phyloP scores from a whole-genome alignment of 2,888 invertebrate species.

The Salticus scenicus region DNA sequence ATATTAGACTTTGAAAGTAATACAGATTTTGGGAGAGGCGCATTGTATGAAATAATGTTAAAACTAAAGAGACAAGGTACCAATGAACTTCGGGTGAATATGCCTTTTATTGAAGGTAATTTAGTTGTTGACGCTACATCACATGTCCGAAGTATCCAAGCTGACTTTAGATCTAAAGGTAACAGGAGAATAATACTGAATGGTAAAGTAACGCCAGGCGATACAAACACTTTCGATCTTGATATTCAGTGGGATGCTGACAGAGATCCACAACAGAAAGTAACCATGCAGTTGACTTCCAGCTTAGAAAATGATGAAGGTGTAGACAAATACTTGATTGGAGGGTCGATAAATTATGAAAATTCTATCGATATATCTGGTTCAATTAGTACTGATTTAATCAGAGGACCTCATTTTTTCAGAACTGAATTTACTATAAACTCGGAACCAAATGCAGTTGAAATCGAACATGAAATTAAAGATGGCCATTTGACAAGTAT shows the following conservation, averaged over 20 bases:
- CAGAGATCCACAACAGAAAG: constrained; percentile 37
- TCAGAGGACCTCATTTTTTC: constrained; percentile 58
- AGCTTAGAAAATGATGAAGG: constrained; percentile 28
- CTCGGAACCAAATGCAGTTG: constrained; percentile 41
- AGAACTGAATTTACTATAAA: constrained; percentile 45
- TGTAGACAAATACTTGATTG: constrained; percentile 37
- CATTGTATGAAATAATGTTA: constrained; percentile 19
- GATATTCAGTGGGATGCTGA: constrained; percentile 59
- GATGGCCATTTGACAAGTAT: constrained; percentile 35
- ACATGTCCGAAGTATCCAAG: constrained; percentile 8
- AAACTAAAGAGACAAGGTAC: constrained; percentile 30
- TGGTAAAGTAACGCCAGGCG: constrained; percentile 31
- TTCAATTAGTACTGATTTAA: constrained; percentile 26
- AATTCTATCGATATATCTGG: constrained; percentile 46
- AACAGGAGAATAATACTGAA: constrained; percentile 36
- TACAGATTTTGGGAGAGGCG: constrained; percentile 20
- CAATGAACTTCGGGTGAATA: constrained; percentile 24
- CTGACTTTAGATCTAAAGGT: constrained; percentile 31
- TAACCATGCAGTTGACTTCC: constrained; percentile 32
- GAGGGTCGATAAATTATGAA: constrained; percentile 42
- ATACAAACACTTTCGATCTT: constrained; percentile 16
- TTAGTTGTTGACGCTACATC: constrained; percentile 12
- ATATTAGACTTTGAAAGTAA: constrained; percentile 6
- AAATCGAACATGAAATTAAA: constrained; percentile 46
- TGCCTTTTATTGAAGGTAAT: constrained; percentile 35